Percentiles rank a stretch among this genome's conserved stretches.
phyloP scores from a whole-genome alignment of 2,797 vertebrate species.

The Champsocephalus esox region DNA sequence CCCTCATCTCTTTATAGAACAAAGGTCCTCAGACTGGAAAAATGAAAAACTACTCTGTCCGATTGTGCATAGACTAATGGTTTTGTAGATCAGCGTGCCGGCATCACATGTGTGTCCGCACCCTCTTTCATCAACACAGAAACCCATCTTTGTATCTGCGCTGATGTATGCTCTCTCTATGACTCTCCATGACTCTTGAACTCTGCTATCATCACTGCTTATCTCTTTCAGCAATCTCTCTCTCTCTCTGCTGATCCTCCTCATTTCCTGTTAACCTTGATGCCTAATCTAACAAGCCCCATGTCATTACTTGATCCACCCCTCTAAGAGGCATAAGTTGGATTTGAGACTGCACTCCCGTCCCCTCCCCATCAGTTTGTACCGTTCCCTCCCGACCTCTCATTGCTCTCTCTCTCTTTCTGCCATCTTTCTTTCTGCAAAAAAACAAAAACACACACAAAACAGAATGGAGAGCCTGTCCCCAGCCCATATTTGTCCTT shows the following conservation, averaged over 20 bases:
- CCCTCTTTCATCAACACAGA: conserved; percentile 24
- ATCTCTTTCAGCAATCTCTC: conserved; percentile 55
- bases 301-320: conserved; percentile 72
- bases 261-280: conserved; percentile 68
- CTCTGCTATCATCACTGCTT: conserved; percentile 54
- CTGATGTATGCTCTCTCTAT: conserved; percentile 31
- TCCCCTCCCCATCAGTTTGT: conserved; percentile 27
- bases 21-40: conserved; percentile 57
- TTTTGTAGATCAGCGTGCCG: conserved; percentile 10
- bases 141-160: conserved; percentile 45
- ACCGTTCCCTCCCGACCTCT: conserved; percentile 34
- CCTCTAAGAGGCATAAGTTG: conserved; percentile 66
- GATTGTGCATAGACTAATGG: conserved; percentile 56
- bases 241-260: conserved; percentile 58
- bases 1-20: conserved; percentile 63
- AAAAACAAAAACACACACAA: conserved; percentile 14
- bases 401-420: conserved; percentile 50
- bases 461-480: conserved; percentile 84
- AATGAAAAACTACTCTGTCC: conserved; percentile 65
- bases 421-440: conserved; percentile 63
- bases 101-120: conserved; percentile 8
- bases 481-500: conserved; percentile 85
- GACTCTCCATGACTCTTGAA: conserved; percentile 47
- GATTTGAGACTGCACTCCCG: conserved; percentile 60
- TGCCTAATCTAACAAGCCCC: conserved; percentile 72